Conservation (phyloP, 1,140 invertebrate species). For the Hylaeus anthracinus region DNA sequence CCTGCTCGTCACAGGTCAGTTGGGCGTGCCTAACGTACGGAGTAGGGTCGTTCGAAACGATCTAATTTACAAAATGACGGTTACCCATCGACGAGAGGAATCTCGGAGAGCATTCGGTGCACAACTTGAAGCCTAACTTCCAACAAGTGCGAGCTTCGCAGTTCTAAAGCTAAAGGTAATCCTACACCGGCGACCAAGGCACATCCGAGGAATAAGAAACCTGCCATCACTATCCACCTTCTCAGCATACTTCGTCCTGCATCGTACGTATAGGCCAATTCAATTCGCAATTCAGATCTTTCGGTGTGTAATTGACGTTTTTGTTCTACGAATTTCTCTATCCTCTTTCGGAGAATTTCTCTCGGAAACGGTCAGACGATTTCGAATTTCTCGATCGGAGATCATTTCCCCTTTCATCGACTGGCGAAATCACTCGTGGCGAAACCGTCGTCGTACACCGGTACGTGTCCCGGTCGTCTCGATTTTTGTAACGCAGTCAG, state of each 20-base stretch:
- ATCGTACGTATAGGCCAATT: slow-evolving; percentile 38
- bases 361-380: too few species aligned
- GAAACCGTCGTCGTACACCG: too few species aligned
- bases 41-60: not conserved
- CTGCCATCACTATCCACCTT: slow-evolving; percentile 75
- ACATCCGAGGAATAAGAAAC: slow-evolving; percentile 77
- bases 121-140: slow-evolving; percentile 83
- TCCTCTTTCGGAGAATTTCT: too few species aligned
- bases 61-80: slow-evolving; percentile 5
- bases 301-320: not conserved
- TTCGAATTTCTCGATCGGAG: too few species aligned
- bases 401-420: not conserved
- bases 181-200: slow-evolving; percentile 79
- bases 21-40: too few species aligned
- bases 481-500: too few species aligned
- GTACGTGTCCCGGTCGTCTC: too few species aligned
- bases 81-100: slow-evolving; percentile 82
- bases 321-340: not conserved
- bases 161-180: slow-evolving; percentile 82
- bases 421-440: not conserved
- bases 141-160: slow-evolving; percentile 82
- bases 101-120: slow-evolving; percentile 81
- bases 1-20: too few species aligned
- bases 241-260: slow-evolving; percentile 64
- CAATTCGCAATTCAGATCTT: not conserved